Evolutionary conservation across 2,797 vertebrate genomes (phyloP), one percentile per base, ranked within the genome.

Genomic region (Novumbra hubbsi): DNA sequence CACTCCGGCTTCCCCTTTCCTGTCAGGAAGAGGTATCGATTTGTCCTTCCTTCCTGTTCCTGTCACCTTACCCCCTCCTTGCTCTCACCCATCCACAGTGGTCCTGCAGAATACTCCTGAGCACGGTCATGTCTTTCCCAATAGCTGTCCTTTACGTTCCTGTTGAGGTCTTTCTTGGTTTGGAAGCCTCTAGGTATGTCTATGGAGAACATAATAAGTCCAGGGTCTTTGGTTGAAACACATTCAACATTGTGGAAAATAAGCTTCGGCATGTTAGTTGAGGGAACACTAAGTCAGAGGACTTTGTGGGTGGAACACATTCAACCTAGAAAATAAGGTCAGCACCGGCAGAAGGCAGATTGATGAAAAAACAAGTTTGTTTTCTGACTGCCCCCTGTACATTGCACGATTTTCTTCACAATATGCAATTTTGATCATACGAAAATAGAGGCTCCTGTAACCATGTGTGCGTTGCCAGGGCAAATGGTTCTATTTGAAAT

Each of bases 401-500:
- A 27, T 21, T 6, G 48, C 52, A 57, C 28, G 34, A 52, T 32
- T 55, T 27, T 32, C 52, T 50, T 71, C 41, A 55, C 21, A 24
- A 55, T 24, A 55, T 55, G 16, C 50, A 34, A 71, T 57, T 71
- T 55, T 55, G 49, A 71, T 57, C 30, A 38, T 32, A n/a, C 30
- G 27, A 55, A 55, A 70, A 70, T 68, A 5, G 32, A 8, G 30
- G 17, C 55, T 27, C 17, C 27, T 30, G 69, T 28, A 50, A 4
- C 21, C 48, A 34, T 19, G 65, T 57, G 69, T 55, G 69, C 32
- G 30, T 71, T 71, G 19, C 30, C 69, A 32, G 30, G 69, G 69
- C 45, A 27, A 71, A 34, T 30, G 28, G 17, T 34, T n/a, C 7
- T 17, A 68, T 21, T 57, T 74, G 49, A 57, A 74, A 68, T 68